Conservation (phyloP, 2,113 vertebrate species). For the Podocnemis expansa region DNA sequence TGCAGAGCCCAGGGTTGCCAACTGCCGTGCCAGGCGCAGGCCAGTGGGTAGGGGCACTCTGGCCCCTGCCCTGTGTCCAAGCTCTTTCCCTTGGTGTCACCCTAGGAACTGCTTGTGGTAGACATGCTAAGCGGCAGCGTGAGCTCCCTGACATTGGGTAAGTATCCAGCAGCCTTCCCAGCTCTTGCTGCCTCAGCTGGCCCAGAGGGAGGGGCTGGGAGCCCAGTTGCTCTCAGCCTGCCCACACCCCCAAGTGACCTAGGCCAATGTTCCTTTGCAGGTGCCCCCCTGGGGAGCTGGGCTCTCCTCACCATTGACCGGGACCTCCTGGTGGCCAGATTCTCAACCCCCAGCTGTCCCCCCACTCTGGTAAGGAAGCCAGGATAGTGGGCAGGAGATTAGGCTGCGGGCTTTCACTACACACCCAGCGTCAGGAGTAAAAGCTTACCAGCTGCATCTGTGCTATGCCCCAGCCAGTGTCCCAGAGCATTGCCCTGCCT, state of each 20-base stretch:
- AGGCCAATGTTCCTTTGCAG: conserved; percentile 57
- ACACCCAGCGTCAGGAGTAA: neutral
- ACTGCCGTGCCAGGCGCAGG: neutral
- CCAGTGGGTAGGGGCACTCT: fast-evolving
- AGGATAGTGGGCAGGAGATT: neutral
- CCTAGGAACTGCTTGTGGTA: conserved; percentile 79
- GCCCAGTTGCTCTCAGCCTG: neutral
- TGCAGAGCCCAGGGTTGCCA: neutral
- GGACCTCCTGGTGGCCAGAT: conserved; percentile 90
- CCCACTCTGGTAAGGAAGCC: conserved; percentile 80
- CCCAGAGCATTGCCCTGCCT: neutral
- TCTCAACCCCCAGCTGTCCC: conserved; percentile 86
- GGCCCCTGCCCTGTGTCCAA: fast-evolving
- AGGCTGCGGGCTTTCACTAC: neutral
- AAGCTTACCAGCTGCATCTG: neutral
- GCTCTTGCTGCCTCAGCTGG: neutral
- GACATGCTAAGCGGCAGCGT: conserved; percentile 52
- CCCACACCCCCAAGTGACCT: neutral
- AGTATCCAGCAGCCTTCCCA: fast-evolving
- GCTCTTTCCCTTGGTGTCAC: fast-evolving
- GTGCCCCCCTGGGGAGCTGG: conserved; percentile 74
- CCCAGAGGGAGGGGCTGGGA: neutral
- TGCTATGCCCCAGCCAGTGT: neutral
- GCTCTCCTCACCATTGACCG: conserved; percentile 84
- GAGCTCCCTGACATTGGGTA: conserved; percentile 75